Evolutionary conservation across 2,797 vertebrate genomes (phyloP).

Genomic region (Hyperoplus immaculatus): DNA sequence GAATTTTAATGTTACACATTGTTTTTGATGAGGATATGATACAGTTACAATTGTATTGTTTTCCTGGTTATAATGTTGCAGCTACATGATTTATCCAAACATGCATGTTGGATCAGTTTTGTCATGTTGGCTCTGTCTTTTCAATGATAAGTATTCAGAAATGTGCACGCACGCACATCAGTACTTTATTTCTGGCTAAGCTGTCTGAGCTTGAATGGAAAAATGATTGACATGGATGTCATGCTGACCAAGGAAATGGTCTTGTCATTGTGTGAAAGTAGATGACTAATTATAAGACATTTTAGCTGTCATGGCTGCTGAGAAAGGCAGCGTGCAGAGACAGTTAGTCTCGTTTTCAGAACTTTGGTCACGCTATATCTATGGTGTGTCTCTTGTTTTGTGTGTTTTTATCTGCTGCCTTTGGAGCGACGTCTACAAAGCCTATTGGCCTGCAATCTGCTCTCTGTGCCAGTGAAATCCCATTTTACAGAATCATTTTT

Average conservation of each 20-base stretch:
- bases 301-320: background rate
- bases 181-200: slow-evolving; percentile 41
- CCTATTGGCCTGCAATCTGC: background rate
- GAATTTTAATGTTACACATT: background rate
- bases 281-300: slow-evolving; percentile 42
- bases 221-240: slow-evolving; percentile 45
- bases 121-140: background rate
- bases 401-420: background rate
- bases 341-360: background rate
- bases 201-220: slow-evolving; percentile 17
- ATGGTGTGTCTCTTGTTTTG: background rate
- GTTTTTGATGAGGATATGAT: background rate
- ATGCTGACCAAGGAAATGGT: slow-evolving; percentile 41
- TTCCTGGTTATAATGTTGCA: background rate
- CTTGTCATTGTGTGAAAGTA: slow-evolving; percentile 25
- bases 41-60: background rate
- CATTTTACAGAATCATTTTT: background rate
- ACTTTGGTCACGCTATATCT: too few relatives aligned
- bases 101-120: background rate
- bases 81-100: background rate
- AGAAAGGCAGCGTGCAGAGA: slow-evolving; percentile 22
- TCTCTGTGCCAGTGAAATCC: background rate
- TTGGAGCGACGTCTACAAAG: background rate
- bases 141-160: background rate
- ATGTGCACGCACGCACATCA: background rate